Evolutionary conservation across 1,140 invertebrate species (phyloP), one percentile per base, ranked within the genome.

Genomic region (Aphaenogaster floridana): DNA sequence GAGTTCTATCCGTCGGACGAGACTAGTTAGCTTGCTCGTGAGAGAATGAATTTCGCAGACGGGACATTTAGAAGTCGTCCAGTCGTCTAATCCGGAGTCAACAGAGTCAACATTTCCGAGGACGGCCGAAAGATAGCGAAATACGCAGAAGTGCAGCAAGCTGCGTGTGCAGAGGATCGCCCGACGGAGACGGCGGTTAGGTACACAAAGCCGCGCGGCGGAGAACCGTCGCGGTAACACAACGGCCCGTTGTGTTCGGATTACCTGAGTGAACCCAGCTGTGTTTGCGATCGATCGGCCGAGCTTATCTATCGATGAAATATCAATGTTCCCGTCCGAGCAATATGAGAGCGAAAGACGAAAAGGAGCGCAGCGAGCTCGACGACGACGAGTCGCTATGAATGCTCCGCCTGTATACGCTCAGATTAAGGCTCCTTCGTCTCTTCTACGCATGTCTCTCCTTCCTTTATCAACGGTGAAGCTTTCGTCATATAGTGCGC

Each of bases 271-370:
- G 89, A 79, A 68, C 84, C 91, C 94, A 94, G 94, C 94, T 95
- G 94, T 95, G 93, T 95, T 95, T 95, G 94, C 94, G 88, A 89
- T 89, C 88, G 87, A 90, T 91, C 91, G 91, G 88, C 90, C 92
- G 74, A 83, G 90, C 92, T 94, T 95, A 95, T 94, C 94, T 93
- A 93, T 94, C 93, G 93, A 95, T 95, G 94, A 87, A 83, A 80
- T 92, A 94, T 93, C 91, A 92, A 91, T 63, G 86, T 88, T 87
- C 61, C 68, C 28, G 21, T 71, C 21, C 45, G 68, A 17, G 48
- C 39, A 50, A 76, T 59, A 78, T 42, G 57, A 66, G 77, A 91
- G 52, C 45, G 77, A 72, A 79, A 64, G 66, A 88, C 9, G 45
- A 83, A 74, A 71, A 77, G 59, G 66, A 88, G 78, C 48, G 36